These are phyloP conservation scores for Rhynchomys soricoides DNA, from an alignment of 2,113 vertebrate genomes.

Conservation along the genomic window DNA sequence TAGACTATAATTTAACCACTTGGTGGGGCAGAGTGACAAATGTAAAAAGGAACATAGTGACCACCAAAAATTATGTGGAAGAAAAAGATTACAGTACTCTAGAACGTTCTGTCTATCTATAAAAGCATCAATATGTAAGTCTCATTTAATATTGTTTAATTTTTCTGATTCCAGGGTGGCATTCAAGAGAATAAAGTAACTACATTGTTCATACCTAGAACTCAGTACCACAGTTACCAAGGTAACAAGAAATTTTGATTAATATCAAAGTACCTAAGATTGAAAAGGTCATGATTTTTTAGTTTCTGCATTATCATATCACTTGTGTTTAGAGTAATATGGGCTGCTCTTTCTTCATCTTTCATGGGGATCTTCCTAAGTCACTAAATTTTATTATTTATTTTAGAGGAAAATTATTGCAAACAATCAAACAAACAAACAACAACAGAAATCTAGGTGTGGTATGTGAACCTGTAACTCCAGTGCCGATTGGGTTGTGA, in stretches of 20 bases:
- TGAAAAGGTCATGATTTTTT: constrained; percentile 4
- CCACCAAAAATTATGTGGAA: background rate
- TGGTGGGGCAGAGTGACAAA: background rate
- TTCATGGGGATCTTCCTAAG: background rate
- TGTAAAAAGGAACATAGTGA: background rate
- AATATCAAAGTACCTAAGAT: constrained; percentile 53
- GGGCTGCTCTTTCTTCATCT: background rate
- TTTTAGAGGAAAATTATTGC: background rate
- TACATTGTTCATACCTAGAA: background rate
- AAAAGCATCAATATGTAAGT: constrained; percentile 9
- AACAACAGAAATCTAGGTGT: background rate
- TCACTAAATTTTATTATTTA: background rate
- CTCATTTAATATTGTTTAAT: constrained; percentile 41
- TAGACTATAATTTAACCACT: background rate
- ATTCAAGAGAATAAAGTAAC: constrained; percentile 26
- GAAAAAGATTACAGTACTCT: constrained; percentile 5
- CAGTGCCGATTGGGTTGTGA: background rate
- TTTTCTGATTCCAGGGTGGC: constrained; percentile 7
- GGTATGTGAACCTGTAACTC: background rate
- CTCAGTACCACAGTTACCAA: constrained; percentile 16
- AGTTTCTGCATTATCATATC: constrained; percentile 42
- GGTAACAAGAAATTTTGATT: constrained; percentile 66
- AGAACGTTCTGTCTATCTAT: background rate
- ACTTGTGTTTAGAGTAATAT: background rate
- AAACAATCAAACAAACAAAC: background rate